Base-by-base conservation (phyloP, 2,797 vertebrate species). In the Takifugu rubripes region DNA sequence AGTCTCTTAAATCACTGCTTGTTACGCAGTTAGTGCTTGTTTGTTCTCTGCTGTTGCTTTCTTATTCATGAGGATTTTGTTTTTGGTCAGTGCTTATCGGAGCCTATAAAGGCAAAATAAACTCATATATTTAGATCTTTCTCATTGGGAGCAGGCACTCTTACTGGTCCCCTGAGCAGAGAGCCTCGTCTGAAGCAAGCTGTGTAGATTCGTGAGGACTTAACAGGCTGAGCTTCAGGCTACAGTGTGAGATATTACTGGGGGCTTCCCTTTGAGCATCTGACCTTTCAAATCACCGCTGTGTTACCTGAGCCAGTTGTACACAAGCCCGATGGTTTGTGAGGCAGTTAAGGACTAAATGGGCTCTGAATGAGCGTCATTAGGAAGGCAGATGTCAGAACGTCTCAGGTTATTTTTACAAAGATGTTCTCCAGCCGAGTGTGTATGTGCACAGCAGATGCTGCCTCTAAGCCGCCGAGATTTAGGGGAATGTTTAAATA, bases 361-460 rank as follows among this genome's bases (percentile, higher is more conserved):
- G 72, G 70, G 61, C 49, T 52, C 50, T 70, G 71, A 82, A 77
- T 77, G 60, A 78, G 74, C 74, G 75, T 82, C 64, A 80, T 86
- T 81, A 78, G 46, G 44, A 56, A 78, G 81, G 73, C 79, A 88
- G 78, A 88, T 85, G 84, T 87, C 79, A 83, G 56, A 65, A 69
- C 70, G 72, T 78, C 75, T 75, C 77, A 69, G 77, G 81, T 84
- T 78, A 77, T 75, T 70, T 78, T 74, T 55, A 54, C 72, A 66
- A 79, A 70, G 74, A 74, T 49, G 55, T 56, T 54, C 36, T 43
- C 27, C 46, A 36, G 56, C 59, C 52, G 59, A 16, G 47, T 49
- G 58, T 72, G 49, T 58, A 48, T 63, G 72, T 70, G 55, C 66
- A 51, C 27, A 52, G 59, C 84, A 87, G 85, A 87, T 87, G 84